Conservation (phyloP, 2,888 invertebrate species). For the Notocelia uddmanniana region DNA sequence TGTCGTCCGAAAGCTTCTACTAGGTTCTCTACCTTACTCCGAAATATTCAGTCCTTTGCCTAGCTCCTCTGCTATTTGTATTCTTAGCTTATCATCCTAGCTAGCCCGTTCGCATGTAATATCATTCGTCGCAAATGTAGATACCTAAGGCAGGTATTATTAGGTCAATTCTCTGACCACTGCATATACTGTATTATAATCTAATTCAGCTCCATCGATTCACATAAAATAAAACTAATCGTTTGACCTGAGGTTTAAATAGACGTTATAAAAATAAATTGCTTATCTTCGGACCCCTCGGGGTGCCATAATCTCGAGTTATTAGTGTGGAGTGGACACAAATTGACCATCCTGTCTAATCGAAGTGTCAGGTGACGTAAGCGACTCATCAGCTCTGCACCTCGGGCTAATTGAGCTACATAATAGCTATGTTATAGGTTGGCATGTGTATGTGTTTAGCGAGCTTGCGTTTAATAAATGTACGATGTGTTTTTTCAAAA, state of each 20-base stretch:
- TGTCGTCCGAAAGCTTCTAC: too few relatives aligned
- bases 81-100: too few relatives aligned
- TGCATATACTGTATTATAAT: constrained; percentile 22
- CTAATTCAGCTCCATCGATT: constrained; percentile 38
- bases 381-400: constrained; percentile 37
- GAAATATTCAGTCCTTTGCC: too few relatives aligned
- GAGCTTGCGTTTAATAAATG: not conserved
- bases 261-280: constrained; percentile 47
- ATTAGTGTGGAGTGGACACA: constrained; percentile 46
- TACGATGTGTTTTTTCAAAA: too few relatives aligned
- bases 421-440: not conserved
- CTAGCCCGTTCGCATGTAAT: too few relatives aligned
- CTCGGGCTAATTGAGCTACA: constrained; percentile 38
- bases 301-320: constrained; percentile 45
- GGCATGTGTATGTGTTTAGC: not conserved
- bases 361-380: constrained; percentile 45
- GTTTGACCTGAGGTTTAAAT: constrained; percentile 45
- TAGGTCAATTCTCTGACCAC: not conserved
- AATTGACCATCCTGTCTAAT: constrained; percentile 45
- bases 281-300: constrained; percentile 43
- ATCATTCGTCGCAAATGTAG: too few relatives aligned
- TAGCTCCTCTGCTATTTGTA: too few relatives aligned
- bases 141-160: not conserved
- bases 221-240: constrained; percentile 43
- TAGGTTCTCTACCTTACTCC: too few relatives aligned